Evolutionary conservation across 2,888 invertebrate species (phyloP).

Genomic region (Lymantria monacha): DNA sequence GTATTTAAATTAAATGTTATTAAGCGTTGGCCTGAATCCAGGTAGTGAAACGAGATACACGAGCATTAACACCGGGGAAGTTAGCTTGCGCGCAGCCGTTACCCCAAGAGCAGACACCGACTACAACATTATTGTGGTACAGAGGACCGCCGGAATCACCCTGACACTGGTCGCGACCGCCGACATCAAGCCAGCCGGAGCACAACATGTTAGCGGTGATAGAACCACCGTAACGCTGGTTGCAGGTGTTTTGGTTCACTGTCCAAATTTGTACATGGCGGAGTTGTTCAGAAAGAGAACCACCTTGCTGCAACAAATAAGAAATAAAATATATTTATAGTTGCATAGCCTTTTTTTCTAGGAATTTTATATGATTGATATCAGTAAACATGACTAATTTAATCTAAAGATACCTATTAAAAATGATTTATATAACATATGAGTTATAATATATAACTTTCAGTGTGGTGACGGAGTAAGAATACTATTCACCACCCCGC

Average conservation of each 20-base stretch:
- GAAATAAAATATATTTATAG: not conserved
- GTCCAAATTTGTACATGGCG: constrained; percentile 46
- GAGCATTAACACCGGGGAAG: constrained; percentile 51
- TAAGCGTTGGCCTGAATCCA: constrained; percentile 3
- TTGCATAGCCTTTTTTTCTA: too few species aligned
- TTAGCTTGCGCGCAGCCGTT: constrained; percentile 35
- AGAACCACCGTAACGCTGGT: constrained; percentile 27
- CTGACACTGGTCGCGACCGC: constrained; percentile 50
- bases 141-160: constrained; percentile 59
- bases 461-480: too few species aligned
- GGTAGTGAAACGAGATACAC: constrained; percentile 1
- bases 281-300: constrained; percentile 39
- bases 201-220: constrained; percentile 56
- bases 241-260: constrained; percentile 41
- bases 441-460: too few species aligned
- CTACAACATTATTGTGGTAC: constrained; percentile 46
- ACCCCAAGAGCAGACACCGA: constrained; percentile 56
- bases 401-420: too few species aligned
- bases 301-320: constrained; percentile 23
- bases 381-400: too few species aligned
- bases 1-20: not conserved
- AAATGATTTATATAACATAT: too few species aligned
- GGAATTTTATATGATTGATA: too few species aligned
- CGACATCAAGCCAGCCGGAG: constrained; percentile 45
- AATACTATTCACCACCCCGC: too few species aligned